A percentile compares a stretch with the other conserved stretches of the same genome.
These are phyloP conservation scores for Calonectris borealis DNA, from an alignment of 2,113 vertebrate species.

Conservation along the genomic window DNA sequence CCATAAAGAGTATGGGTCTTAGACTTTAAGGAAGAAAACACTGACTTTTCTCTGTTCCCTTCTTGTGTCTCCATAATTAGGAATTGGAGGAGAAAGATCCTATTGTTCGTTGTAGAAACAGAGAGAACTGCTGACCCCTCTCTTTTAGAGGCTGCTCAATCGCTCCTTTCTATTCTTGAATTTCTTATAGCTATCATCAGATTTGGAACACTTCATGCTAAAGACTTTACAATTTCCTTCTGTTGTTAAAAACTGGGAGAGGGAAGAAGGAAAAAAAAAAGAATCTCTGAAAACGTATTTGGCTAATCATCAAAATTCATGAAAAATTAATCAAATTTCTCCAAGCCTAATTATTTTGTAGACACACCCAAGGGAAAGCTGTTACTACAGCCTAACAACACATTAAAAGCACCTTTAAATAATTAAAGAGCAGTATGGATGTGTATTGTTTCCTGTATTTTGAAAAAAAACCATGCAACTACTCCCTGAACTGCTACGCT, in stretches of 20 bases:
- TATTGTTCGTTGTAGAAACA: not conserved
- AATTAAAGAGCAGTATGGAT: conserved; percentile 43
- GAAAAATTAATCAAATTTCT: conserved; percentile 53
- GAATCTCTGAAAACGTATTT: not conserved
- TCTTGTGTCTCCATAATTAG: not conserved
- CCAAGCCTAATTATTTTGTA: conserved; percentile 41
- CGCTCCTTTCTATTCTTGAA: not conserved
- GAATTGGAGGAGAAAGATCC: not conserved
- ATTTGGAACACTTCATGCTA: not conserved
- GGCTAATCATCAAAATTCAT: conserved; percentile 18
- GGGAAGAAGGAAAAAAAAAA: not conserved
- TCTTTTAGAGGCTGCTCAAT: not conserved
- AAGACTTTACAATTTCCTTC: not conserved
- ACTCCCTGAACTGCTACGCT: not conserved
- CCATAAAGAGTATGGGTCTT: not conserved
- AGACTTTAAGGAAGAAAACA: not conserved
- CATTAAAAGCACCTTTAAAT: conserved; percentile 53
- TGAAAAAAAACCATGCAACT: not conserved
- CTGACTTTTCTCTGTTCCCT: not conserved
- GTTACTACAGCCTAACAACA: not conserved
- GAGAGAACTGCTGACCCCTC: not conserved
- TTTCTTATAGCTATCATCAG: not conserved
- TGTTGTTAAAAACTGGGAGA: not conserved
- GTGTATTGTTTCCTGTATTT: not conserved
- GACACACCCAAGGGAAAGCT: conserved; percentile 44